Evolutionary conservation across 2,797 vertebrate genomes (phyloP).

Genomic region (Tenualosa thibaudeaui): DNA sequence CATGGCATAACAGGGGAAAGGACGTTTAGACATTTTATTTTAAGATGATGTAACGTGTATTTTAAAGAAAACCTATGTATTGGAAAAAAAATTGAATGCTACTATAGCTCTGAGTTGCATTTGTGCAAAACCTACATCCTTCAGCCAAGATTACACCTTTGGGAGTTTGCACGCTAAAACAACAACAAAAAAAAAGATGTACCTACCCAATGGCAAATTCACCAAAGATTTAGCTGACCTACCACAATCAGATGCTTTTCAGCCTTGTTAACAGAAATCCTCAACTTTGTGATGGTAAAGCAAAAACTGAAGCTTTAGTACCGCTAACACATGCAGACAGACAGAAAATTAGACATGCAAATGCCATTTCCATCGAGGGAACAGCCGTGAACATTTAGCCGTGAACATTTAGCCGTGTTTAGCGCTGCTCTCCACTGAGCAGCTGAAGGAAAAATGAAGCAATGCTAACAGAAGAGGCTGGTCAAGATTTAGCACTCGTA

Average conservation of each 20-base stretch:
- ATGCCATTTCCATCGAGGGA: not conserved
- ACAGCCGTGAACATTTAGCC: not conserved
- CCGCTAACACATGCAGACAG: not conserved
- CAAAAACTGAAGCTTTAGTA: constrained; percentile 13
- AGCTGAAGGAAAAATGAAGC: not conserved
- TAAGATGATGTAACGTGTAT: constrained; percentile 23
- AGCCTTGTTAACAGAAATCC: constrained; percentile 17
- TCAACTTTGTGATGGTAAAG: not conserved
- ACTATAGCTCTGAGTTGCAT: constrained; percentile 20
- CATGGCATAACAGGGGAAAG: not conserved
- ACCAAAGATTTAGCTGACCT: constrained; percentile 40
- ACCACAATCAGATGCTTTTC: constrained; percentile 22
- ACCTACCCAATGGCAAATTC: constrained; percentile 27
- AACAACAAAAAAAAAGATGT: not conserved
- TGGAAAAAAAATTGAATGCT: constrained; percentile 18
- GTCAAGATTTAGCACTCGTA: not conserved
- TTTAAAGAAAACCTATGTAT: constrained; percentile 23
- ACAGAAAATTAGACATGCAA: not conserved
- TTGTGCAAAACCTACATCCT: constrained; percentile 22
- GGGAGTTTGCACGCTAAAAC: constrained; percentile 20
- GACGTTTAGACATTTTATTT: constrained; percentile 25
- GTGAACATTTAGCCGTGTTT: not conserved
- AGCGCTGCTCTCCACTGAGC: not conserved
- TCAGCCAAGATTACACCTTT: constrained; percentile 8
- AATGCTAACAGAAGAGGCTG: constrained; percentile 8